phyloP scores from a whole-genome alignment of 2,797 vertebrate genomes.

The Pipistrellus pygmaeus region DNA sequence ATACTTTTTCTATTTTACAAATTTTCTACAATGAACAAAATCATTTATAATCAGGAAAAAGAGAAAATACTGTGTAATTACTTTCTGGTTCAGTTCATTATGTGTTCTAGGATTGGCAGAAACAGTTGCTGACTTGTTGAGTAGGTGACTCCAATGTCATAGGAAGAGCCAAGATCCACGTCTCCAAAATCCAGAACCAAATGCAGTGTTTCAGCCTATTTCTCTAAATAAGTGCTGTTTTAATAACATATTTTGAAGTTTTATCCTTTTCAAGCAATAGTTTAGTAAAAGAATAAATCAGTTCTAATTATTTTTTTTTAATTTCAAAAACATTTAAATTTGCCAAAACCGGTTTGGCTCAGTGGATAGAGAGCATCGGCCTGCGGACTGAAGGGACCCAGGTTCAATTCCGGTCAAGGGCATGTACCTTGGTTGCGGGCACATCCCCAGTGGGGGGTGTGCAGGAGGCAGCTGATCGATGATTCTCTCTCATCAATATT shows the following conservation, averaged over 20 bases:
- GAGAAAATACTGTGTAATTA: not conserved
- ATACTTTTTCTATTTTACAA: not conserved
- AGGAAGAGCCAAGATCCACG: not conserved
- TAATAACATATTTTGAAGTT: not conserved
- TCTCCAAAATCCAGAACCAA: not conserved
- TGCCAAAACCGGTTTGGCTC: not conserved
- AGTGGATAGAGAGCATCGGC: too few species aligned
- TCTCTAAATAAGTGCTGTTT: not conserved
- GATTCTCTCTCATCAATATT: too few species aligned
- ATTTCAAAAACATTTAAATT: conserved; percentile 49
- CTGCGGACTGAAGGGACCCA: too few species aligned
- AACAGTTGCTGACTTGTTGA: not conserved
- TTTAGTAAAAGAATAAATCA: conserved; percentile 7
- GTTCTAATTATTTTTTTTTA: not conserved
- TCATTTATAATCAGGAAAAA: not conserved
- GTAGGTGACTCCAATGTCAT: not conserved
- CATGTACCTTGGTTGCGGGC: too few species aligned
- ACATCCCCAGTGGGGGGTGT: too few species aligned
- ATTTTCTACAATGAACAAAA: not conserved
- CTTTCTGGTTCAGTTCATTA: not conserved
- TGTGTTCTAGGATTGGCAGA: not conserved
- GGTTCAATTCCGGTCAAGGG: too few species aligned
- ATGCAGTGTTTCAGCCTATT: not conserved
- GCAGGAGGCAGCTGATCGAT: too few species aligned
- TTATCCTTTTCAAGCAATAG: not conserved